Conservation (phyloP, 2,888 invertebrate species). For the Lapara coniferarum region DNA sequence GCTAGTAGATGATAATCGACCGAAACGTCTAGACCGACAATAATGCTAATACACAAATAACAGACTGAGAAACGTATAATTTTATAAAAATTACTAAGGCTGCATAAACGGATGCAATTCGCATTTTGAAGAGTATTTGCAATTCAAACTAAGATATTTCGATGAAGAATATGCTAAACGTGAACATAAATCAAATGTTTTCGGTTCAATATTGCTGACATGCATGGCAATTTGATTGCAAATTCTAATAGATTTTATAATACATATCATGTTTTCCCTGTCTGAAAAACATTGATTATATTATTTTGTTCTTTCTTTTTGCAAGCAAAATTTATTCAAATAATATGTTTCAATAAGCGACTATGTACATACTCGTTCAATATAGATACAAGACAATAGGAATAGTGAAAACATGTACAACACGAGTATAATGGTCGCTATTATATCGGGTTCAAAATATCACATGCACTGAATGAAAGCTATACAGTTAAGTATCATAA, state of each 20-base stretch:
- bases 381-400: too few relatives aligned
- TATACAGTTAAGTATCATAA: neutral
- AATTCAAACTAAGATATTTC: constrained; percentile 1
- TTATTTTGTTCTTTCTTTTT: too few relatives aligned
- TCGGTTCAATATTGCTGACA: neutral
- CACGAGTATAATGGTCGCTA: too few relatives aligned
- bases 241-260: too few relatives aligned
- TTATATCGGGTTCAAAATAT: neutral
- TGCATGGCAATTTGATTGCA: neutral
- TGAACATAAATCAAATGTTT: neutral
- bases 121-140: constrained; percentile 2
- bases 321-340: too few relatives aligned
- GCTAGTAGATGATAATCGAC: neutral
- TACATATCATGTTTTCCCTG: too few relatives aligned
- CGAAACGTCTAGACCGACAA: neutral
- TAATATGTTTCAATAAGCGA: too few relatives aligned
- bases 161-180: neutral
- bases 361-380: too few relatives aligned
- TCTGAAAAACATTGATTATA: too few relatives aligned
- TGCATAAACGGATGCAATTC: neutral
- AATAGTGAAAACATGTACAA: too few relatives aligned
- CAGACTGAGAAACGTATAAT: constrained; percentile 9
- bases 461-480: neutral
- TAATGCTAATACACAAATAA: constrained; percentile 16
- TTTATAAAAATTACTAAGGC: constrained; percentile 14